Evolutionary conservation across 2,113 vertebrate species (phyloP).

Genomic region (Triplophysa dalaica): DNA sequence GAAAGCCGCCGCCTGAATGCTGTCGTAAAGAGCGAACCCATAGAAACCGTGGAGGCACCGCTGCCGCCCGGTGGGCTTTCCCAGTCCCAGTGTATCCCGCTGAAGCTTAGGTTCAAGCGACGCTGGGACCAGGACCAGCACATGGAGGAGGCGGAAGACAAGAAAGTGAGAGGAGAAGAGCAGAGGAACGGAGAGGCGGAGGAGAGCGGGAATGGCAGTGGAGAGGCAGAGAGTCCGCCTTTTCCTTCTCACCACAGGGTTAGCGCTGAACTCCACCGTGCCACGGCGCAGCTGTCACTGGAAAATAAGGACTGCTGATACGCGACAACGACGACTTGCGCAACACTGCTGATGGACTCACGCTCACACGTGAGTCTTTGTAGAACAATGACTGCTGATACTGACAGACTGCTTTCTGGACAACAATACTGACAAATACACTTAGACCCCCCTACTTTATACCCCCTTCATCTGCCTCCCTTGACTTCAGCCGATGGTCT

Average conservation of each 20-base stretch:
- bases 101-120: constrained; percentile 89
- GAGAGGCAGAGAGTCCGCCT: constrained; percentile 62
- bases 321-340: constrained; percentile 13
- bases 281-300: constrained; percentile 88
- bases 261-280: constrained; percentile 84
- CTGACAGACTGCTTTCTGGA: constrained; percentile 35
- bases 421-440: constrained; percentile 33
- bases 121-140: constrained; percentile 92
- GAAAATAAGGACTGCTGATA: constrained; percentile 88
- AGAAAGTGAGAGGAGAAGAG: constrained; percentile 76
- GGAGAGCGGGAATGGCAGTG: constrained; percentile 65
- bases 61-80: constrained; percentile 56
- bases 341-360: constrained; percentile 20
- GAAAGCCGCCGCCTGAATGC: constrained; percentile 52
- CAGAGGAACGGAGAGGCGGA: constrained; percentile 58
- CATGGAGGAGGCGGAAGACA: constrained; percentile 81
- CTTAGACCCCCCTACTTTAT: neutral
- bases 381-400: constrained; percentile 22
- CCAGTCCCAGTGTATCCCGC: constrained; percentile 79
- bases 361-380: constrained; percentile 40
- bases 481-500: neutral
- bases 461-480: neutral
- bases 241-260: constrained; percentile 68
- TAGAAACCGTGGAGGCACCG: constrained; percentile 55
- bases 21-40: constrained; percentile 70